A percentile compares a stretch with the other conserved stretches of the same genome.
Conservation (phyloP, 2,113 vertebrate genomes). For the Tapirus terrestris region DNA sequence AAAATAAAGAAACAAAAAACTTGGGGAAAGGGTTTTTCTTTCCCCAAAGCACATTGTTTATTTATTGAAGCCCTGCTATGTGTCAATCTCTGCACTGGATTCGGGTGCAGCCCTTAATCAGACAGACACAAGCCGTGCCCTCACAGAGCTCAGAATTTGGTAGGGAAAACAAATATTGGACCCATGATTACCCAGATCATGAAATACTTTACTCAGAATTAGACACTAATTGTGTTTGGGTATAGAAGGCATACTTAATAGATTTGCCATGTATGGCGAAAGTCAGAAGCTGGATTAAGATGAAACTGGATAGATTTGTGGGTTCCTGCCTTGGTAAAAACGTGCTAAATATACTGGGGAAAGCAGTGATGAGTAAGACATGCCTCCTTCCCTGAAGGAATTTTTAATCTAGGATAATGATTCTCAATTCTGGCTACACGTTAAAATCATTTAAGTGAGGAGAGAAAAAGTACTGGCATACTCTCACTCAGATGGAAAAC, state of each 20-base stretch:
- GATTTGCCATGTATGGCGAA: conserved; percentile 6
- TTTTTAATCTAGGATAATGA: not conserved
- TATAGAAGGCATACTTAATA: not conserved
- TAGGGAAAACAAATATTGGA: not conserved
- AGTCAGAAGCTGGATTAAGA: not conserved
- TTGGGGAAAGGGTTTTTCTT: not conserved
- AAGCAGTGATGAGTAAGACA: conserved; percentile 8
- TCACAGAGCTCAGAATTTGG: not conserved
- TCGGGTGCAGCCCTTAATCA: not conserved
- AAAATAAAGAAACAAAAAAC: too few species aligned
- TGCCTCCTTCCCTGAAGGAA: not conserved
- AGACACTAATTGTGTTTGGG: not conserved
- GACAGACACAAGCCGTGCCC: not conserved
- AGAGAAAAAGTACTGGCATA: not conserved
- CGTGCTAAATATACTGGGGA: not conserved
- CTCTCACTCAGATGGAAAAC: not conserved
- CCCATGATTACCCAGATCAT: not conserved
- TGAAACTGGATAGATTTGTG: conserved; percentile 2
- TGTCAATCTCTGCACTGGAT: not conserved
- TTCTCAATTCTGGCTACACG: not conserved
- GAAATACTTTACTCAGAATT: conserved; percentile 4
- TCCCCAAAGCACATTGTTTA: not conserved
- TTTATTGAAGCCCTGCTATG: not conserved
- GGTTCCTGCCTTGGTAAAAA: conserved; percentile 28
- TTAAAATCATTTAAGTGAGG: not conserved